phyloP scores from a whole-genome alignment of 2,113 vertebrate genomes.

The Pygoscelis adeliae region DNA sequence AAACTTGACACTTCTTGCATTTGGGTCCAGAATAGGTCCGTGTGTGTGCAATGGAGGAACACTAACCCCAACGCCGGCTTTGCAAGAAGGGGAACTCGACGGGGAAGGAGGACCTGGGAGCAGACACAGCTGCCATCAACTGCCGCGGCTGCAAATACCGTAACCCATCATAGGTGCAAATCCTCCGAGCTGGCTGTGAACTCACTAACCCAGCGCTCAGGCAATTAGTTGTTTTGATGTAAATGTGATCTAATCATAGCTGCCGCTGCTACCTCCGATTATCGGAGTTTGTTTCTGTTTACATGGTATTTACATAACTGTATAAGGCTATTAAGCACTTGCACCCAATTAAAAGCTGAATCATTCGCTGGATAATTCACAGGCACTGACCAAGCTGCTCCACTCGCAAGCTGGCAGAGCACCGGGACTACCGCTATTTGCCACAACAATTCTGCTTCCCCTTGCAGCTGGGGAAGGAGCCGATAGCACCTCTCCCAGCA shows the following conservation, averaged over 20 bases:
- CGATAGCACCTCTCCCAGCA: background rate
- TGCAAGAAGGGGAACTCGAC: background rate
- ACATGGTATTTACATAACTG: background rate
- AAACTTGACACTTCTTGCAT: background rate
- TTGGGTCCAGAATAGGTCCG: fast-evolving
- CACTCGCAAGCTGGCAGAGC: background rate
- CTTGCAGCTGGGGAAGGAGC: background rate
- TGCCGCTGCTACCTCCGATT: background rate
- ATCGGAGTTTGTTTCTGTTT: background rate
- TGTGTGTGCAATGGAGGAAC: fast-evolving
- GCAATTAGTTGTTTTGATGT: background rate
- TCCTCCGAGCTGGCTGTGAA: background rate
- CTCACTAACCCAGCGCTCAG: background rate
- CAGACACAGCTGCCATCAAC: background rate
- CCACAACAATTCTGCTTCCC: background rate
- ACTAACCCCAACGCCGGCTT: fast-evolving
- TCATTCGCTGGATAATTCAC: background rate
- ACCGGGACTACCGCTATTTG: background rate
- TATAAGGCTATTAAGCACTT: background rate
- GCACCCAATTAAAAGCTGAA: constrained; percentile 25
- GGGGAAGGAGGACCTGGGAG: background rate
- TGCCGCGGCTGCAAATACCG: fast-evolving
- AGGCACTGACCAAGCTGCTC: background rate
- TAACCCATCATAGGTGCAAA: background rate
- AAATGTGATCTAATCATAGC: background rate